Evolutionary conservation across 2,888 invertebrate genomes (phyloP).

Genomic region (Sepiola atlantica): DNA sequence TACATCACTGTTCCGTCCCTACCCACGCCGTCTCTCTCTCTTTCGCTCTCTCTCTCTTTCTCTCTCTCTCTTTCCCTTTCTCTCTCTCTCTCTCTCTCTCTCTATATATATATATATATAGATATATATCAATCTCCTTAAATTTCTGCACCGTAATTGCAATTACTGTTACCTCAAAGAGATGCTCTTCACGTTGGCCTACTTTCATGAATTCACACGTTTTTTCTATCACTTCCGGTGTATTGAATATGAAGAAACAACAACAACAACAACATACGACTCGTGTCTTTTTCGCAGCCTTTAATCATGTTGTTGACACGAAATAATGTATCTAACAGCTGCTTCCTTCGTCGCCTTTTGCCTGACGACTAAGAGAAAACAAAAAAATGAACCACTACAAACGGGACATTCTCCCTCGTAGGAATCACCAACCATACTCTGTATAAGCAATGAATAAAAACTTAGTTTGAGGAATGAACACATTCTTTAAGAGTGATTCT

Average conservation of each 20-base stretch:
- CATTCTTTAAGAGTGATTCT: not conserved
- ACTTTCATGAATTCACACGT: not conserved
- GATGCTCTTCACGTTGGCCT: not conserved
- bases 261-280: no score
- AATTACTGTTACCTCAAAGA: not conserved
- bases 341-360: not conserved
- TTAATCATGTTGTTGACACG: not conserved
- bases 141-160: not conserved
- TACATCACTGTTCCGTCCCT: no score
- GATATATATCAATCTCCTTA: no score
- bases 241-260: not conserved
- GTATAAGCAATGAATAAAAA: not conserved
- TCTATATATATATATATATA: no score
- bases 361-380: not conserved
- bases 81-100: no score
- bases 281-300: not conserved
- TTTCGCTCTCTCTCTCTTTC: no score
- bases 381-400: not conserved
- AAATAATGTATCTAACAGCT: slow-evolving; percentile 1
- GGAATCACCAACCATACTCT: not conserved
- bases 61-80: no score
- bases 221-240: not conserved
- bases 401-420: not conserved
- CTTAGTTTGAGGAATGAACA: not conserved
- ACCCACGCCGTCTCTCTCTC: no score